Evolutionary conservation across 2,113 vertebrate genomes (phyloP).

Genomic region (Lepus timidus): DNA sequence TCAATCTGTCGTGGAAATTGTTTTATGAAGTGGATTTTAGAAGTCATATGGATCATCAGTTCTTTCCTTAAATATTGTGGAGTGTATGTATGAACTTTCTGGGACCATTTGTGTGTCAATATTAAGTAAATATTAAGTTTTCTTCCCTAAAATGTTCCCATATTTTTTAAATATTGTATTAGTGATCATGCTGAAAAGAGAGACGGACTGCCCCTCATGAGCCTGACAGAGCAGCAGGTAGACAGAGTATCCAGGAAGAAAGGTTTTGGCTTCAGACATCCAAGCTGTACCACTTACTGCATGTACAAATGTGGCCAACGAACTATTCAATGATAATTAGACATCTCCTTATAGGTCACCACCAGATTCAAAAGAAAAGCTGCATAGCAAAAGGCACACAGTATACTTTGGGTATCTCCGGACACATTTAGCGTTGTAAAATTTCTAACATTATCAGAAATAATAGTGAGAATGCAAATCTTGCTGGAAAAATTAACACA

Average conservation of each 20-base stretch:
- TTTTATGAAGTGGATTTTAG: background rate
- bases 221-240: background rate
- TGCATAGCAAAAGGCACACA: background rate
- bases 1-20: background rate
- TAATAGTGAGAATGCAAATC: constrained; percentile 21
- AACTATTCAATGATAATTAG: background rate
- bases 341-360: background rate
- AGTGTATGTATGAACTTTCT: background rate
- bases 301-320: background rate
- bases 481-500: background rate
- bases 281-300: background rate
- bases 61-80: background rate
- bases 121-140: background rate
- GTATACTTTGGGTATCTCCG: background rate
- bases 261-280: background rate
- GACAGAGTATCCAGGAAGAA: too few species aligned
- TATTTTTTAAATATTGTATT: background rate
- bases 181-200: background rate
- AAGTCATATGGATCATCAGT: background rate
- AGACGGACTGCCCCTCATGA: too few species aligned
- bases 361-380: background rate
- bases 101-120: background rate
- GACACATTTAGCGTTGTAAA: background rate
- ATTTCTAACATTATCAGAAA: background rate
- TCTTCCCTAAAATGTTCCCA: background rate